Evolutionary conservation across 2,113 vertebrate species (phyloP).

Genomic region (Cyrtonyx montezumae): DNA sequence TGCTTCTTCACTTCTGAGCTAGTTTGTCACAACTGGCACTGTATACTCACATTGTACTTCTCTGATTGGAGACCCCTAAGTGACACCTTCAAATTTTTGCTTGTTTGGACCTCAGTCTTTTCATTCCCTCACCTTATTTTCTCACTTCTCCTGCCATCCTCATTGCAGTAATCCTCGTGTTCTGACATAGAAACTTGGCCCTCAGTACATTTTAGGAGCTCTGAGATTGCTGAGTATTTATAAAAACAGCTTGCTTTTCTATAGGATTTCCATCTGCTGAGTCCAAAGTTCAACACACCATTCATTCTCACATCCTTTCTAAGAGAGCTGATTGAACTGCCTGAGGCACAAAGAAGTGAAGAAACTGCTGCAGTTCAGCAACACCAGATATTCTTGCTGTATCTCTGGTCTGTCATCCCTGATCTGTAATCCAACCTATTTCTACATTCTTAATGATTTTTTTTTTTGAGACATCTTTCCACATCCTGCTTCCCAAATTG

Average conservation of each 20-base stretch:
- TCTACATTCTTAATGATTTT: background rate
- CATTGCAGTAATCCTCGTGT: background rate
- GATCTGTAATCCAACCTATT: background rate
- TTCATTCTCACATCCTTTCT: background rate
- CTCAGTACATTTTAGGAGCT: background rate
- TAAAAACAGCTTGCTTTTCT: background rate
- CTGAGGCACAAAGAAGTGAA: background rate
- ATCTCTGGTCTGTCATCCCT: background rate
- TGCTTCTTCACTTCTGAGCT: background rate
- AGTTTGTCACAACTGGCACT: background rate
- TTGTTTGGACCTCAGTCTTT: background rate
- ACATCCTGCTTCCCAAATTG: background rate
- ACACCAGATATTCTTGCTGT: fast-evolving
- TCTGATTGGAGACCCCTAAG: background rate
- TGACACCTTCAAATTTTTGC: background rate
- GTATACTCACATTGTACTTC: background rate
- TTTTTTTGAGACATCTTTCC: background rate
- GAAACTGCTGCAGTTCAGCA: background rate
- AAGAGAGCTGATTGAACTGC: background rate
- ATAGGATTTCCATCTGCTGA: background rate
- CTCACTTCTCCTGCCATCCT: background rate
- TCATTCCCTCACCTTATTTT: background rate
- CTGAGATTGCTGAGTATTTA: background rate
- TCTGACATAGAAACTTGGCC: background rate
- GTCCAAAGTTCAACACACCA: background rate